phyloP scores from a whole-genome alignment of 2,888 invertebrate genomes.

The Rotaria sp. region DNA sequence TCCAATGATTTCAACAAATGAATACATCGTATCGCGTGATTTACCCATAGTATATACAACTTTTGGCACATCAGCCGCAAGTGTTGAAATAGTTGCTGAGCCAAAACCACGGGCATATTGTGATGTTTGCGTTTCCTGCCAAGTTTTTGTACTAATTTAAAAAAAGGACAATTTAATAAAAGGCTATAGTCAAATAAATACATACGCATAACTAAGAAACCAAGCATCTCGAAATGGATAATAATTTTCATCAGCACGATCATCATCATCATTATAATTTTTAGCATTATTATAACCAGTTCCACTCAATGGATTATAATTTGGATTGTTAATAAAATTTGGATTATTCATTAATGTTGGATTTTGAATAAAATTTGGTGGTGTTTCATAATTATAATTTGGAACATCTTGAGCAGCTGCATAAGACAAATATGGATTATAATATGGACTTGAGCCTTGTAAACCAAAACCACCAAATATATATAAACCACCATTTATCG shows the following conservation, averaged over 20 bases:
- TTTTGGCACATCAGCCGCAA: background rate
- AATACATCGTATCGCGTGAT: background rate
- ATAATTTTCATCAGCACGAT: background rate
- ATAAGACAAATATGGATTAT: background rate
- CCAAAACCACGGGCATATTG: slow-evolving; percentile 23
- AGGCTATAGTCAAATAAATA: background rate
- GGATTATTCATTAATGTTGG: slow-evolving; percentile 27
- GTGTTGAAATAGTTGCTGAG: background rate
- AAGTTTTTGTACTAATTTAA: background rate
- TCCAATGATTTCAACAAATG: background rate
- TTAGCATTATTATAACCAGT: background rate
- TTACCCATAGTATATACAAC: slow-evolving; percentile 11
- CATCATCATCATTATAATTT: background rate
- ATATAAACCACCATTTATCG: slow-evolving; percentile 18
- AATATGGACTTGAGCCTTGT: background rate
- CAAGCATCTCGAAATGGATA: background rate
- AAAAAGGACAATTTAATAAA: background rate
- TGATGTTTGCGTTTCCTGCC: background rate
- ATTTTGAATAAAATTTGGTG: slow-evolving; percentile 23
- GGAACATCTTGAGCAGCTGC: background rate
- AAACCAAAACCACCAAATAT: slow-evolving; percentile 14
- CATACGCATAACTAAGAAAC: background rate
- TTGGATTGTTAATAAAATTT: slow-evolving; percentile 3
- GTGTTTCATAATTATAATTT: slow-evolving; percentile 23
- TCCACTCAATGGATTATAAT: slow-evolving; percentile 28